phyloP scores from a whole-genome alignment of 2,113 vertebrate species.

The Hemicordylus capensis region DNA sequence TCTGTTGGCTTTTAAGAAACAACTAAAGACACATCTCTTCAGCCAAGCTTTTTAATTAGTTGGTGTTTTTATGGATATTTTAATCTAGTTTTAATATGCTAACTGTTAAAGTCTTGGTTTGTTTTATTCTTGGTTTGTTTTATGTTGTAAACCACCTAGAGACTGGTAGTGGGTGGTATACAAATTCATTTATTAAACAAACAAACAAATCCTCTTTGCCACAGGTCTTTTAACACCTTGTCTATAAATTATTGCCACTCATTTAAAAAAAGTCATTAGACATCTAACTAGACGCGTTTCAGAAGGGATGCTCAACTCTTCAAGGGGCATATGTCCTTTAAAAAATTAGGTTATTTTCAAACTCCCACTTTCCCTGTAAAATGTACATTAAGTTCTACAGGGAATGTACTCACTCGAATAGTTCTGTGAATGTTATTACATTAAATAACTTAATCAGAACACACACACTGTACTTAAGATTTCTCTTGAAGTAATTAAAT shows the following conservation, averaged over 20 bases:
- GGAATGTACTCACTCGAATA: slow-evolving; percentile 41
- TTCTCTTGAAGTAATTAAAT: slow-evolving; percentile 81
- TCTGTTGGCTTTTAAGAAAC: too few relatives aligned
- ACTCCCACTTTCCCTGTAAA: neutral
- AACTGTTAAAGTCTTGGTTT: too few relatives aligned
- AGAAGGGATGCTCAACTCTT: neutral
- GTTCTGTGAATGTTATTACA: slow-evolving; percentile 60
- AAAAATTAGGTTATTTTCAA: slow-evolving; percentile 11
- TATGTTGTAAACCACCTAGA: too few relatives aligned
- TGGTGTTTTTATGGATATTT: too few relatives aligned
- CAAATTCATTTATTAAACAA: too few relatives aligned
- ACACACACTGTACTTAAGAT: slow-evolving; percentile 75
- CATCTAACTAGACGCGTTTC: neutral
- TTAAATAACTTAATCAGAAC: slow-evolving; percentile 79
- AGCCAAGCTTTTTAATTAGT: too few relatives aligned
- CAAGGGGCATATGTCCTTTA: neutral
- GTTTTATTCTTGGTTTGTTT: too few relatives aligned
- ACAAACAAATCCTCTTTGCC: too few relatives aligned
- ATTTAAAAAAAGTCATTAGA: neutral
- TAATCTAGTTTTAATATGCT: too few relatives aligned
- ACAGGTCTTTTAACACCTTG: neutral
- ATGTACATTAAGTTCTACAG: slow-evolving; percentile 1
- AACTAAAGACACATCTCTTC: too few relatives aligned
- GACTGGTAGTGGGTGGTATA: too few relatives aligned
- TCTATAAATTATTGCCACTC: neutral